A percentile compares a stretch with the other conserved stretches of the same genome.
These are phyloP conservation scores for Edolisoma coerulescens DNA, from an alignment of 2,113 vertebrate species.

Conservation along the genomic window DNA sequence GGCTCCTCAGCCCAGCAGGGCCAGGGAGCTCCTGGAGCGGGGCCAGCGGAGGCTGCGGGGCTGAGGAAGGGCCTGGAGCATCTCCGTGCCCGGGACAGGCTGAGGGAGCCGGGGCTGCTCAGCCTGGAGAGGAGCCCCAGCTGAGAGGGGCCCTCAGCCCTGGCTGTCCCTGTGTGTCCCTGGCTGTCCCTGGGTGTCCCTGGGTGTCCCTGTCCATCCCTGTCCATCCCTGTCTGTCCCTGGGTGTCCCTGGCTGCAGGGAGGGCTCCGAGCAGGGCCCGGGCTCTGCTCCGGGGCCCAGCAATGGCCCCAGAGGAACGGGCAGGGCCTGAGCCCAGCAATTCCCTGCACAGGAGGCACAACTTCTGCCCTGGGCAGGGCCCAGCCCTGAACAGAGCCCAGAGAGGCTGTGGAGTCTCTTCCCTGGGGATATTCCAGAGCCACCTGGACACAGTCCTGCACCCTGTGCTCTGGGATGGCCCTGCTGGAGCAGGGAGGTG, in stretches of 20 bases:
- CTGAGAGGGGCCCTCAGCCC: neutral
- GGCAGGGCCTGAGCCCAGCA: too few species aligned
- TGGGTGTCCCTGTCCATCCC: too few species aligned
- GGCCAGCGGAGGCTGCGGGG: neutral
- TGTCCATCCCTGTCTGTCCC: too few species aligned
- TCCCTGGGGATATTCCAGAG: neutral
- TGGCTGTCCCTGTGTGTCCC: neutral
- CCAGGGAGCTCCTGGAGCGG: neutral
- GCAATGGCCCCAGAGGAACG: too few species aligned
- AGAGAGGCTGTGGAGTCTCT: neutral
- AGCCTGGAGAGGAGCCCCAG: neutral
- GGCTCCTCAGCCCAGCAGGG: neutral
- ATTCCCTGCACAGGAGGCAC: too few species aligned
- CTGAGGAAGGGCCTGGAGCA: neutral
- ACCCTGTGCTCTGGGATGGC: neutral
- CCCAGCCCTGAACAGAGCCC: neutral
- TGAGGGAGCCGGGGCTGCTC: neutral
- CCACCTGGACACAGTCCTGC: neutral
- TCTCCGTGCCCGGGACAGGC: neutral
- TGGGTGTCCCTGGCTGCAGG: too few species aligned
- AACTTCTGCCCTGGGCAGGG: neutral
- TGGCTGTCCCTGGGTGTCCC: too few species aligned
- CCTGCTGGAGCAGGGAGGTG: neutral
- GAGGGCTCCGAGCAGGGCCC: too few species aligned
- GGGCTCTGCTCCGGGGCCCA: too few species aligned